Evolutionary conservation across 1,140 invertebrate genomes (phyloP), one percentile per base, ranked within the genome.

Genomic region (Spodoptera frugiperda): DNA sequence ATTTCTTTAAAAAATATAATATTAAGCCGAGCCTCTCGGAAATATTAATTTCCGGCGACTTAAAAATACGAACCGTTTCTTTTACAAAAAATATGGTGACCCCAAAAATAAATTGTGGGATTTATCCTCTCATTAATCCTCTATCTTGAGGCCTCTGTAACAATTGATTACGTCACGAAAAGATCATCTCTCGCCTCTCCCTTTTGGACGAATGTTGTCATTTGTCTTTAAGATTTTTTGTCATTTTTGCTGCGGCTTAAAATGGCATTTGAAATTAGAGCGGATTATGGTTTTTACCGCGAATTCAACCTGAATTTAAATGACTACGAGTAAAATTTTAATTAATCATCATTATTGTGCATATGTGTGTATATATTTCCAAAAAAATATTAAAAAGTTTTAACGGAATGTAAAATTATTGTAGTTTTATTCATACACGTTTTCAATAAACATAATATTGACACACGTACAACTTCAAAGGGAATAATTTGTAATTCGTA

Each of bases 31-130:
- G 55, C 49, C 63, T 61, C 71, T 73, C 71, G 71, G 71, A 73
- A 73, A 73, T 73, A 73, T 73, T 73, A 73, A 73, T 73, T 73
- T 73, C 71, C 71, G 71, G 71, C 19, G 55, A 73, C 55, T 73
- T 73, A 73, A 61, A 71, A 73, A 73, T 51, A 61, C 55, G 46
- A 59, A 61, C 55, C 71, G 51, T 61, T 73, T 73, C 70, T 46
- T 21, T 19, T 21, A 15, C 71, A 59, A 73, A 73, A 73, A 73
- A 57, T 61, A 73, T 73, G 55, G 71, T 73, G 71, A 73, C 71
- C 71, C 55, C 71, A 61, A 49, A 73, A 73, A 73, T 61, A 73
- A 73, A 73, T 73, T 55, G 71, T 59, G 15, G 46, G 39, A 73
- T 59, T 73, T 49, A 73, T 73, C 19, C 44, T 48, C 21, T 73